Evolutionary conservation across 1,140 invertebrate species (phyloP).

Genomic region (Cotesia chilonis): DNA sequence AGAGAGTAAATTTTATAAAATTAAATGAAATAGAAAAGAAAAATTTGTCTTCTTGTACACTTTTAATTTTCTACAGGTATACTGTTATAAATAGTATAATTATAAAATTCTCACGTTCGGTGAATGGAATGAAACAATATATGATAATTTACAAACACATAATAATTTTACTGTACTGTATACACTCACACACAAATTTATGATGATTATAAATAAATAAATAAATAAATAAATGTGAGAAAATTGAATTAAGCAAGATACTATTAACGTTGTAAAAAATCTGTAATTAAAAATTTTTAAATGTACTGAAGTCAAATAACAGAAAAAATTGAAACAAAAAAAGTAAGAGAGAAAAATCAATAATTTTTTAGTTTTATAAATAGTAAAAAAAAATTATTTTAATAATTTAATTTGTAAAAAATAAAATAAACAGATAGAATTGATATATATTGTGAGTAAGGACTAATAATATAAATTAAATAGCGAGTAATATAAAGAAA

Average conservation of each 20-base stretch:
- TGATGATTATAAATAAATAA: neutral
- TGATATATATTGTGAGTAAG: too few species aligned
- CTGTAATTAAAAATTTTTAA: neutral
- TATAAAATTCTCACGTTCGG: neutral
- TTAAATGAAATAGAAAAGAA: too few species aligned
- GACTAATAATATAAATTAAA: too few species aligned
- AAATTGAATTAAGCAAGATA: constrained; percentile 20
- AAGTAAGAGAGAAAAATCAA: neutral
- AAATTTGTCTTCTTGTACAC: too few species aligned
- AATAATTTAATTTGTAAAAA: too few species aligned
- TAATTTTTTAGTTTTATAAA: neutral
- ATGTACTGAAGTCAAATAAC: too few species aligned
- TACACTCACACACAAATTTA: neutral
- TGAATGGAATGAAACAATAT: constrained; percentile 8
- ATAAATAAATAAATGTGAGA: constrained; percentile 11
- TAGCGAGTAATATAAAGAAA: too few species aligned
- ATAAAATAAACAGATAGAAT: too few species aligned
- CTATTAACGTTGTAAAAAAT: neutral
- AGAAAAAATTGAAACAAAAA: too few species aligned
- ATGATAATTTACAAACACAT: neutral
- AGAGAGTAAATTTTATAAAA: too few species aligned
- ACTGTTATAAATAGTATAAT: constrained; percentile 10
- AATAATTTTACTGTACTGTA: neutral
- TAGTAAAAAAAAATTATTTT: too few species aligned
- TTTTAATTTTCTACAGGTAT: neutral